Conservation (phyloP, 2,888 invertebrate genomes). For the Pterostichus niger region DNA sequence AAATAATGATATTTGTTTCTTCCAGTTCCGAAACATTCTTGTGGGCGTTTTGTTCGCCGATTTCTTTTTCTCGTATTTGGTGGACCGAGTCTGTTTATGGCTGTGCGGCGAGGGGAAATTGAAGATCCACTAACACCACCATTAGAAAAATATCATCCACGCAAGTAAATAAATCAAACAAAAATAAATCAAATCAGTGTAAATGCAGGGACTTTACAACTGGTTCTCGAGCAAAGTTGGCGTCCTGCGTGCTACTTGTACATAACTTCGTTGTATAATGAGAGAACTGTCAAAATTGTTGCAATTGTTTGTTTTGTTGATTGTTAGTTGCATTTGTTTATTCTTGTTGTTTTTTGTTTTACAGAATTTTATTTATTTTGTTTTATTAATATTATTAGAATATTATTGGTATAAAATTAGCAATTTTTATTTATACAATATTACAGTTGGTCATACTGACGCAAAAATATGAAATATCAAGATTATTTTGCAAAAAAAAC, state of each 20-base stretch:
- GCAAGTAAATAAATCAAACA: no score
- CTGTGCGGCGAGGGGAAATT: constrained; percentile 90
- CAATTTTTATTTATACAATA: not conserved
- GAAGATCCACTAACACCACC: constrained; percentile 69
- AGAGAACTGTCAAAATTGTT: constrained; percentile 27
- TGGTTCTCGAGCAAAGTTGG: not conserved
- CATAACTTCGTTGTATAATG: constrained; percentile 37
- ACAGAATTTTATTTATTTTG: not conserved
- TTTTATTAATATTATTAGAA: no score
- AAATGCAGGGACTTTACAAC: constrained; percentile 15
- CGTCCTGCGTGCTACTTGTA: constrained; percentile 25
- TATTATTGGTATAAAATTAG: no score
- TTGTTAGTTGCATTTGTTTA: constrained; percentile 4
- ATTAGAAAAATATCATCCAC: no score
- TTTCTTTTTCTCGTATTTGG: constrained; percentile 90
- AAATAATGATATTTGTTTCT: constrained; percentile 71
- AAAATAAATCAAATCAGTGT: not conserved
- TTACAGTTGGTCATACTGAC: not conserved
- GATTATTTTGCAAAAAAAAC: no score
- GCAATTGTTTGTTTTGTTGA: constrained; percentile 1
- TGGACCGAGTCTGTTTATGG: constrained; percentile 92
- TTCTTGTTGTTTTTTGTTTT: not conserved
- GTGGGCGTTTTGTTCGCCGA: constrained; percentile 91
- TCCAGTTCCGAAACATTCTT: constrained; percentile 93
- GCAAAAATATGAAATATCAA: no score